Percentiles rank a stretch among this genome's conserved stretches.
Evolutionary conservation across 2,888 invertebrate species (phyloP).

Genomic region (Euzophera pinguis): DNA sequence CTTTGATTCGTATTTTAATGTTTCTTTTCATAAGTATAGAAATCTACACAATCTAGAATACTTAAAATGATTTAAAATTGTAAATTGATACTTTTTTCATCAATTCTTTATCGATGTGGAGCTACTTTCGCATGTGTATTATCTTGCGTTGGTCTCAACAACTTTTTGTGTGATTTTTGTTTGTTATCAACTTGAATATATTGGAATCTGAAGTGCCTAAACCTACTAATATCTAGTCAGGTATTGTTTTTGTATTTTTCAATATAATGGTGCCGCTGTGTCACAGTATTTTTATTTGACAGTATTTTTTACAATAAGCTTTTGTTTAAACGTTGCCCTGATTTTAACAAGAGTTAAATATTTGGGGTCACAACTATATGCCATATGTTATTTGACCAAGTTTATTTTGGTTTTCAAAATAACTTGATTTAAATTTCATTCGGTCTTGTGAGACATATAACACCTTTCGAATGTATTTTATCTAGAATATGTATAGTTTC

Average conservation of each 20-base stretch:
- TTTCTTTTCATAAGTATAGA: no score
- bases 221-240: slow-evolving; percentile 15
- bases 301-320: neutral
- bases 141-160: slow-evolving; percentile 17
- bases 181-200: slow-evolving; percentile 10
- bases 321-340: neutral
- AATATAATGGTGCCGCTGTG: neutral
- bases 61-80: no score
- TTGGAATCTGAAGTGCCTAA: slow-evolving; percentile 16
- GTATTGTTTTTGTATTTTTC: neutral
- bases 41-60: no score
- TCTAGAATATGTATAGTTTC: neutral
- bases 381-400: neutral
- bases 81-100: no score
- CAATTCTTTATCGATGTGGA: no score
- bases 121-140: no score
- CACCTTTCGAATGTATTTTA: neutral
- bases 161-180: slow-evolving; percentile 19
- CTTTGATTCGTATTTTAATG: no score
- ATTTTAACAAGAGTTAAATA: neutral
- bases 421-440: neutral
- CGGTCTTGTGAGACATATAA: no score
- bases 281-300: slow-evolving; percentile 3
- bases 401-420: neutral
- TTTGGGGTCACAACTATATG: neutral